Conservation (phyloP, 2,888 invertebrate species). For the Mythimna ferrago region DNA sequence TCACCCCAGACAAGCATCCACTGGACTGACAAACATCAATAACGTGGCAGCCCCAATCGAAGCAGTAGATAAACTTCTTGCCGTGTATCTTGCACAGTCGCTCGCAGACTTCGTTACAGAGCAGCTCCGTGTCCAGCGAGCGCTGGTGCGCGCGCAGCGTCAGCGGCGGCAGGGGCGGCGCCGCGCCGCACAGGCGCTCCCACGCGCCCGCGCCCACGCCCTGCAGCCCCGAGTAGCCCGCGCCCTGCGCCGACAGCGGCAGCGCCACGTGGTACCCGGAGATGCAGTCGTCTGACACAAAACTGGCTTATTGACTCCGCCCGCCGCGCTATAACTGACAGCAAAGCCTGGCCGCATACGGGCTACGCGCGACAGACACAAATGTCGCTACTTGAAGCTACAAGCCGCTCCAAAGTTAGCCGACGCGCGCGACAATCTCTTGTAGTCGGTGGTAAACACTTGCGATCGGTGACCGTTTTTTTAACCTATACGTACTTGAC, state of each 20-base stretch:
- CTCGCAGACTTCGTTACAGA: constrained; percentile 89
- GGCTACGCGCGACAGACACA: no score
- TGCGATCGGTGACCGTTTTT: no score
- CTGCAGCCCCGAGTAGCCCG: constrained; percentile 92
- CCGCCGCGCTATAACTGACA: background rate
- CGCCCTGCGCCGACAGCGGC: constrained; percentile 93
- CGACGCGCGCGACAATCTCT: no score
- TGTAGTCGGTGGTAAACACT: no score
- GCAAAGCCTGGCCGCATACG: no score
- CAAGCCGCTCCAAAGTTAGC: no score
- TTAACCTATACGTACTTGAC: no score
- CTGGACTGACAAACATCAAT: constrained; percentile 89
- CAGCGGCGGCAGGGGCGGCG: constrained; percentile 66
- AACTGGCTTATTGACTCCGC: background rate
- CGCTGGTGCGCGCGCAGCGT: constrained; percentile 84
- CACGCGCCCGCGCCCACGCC: constrained; percentile 90
- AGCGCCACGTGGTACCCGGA: constrained; percentile 93
- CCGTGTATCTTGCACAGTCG: constrained; percentile 83
- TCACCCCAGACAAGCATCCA: constrained; percentile 88
- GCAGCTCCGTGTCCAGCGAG: constrained; percentile 86
- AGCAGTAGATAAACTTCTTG: constrained; percentile 89
- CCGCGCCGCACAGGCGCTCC: constrained; percentile 74
- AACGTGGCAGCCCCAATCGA: constrained; percentile 90
- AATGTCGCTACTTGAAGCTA: no score
- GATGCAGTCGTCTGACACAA: constrained; percentile 92